These are phyloP conservation scores for Euclidia mi DNA, from an alignment of 2,888 invertebrate species.

Conservation along the genomic window DNA sequence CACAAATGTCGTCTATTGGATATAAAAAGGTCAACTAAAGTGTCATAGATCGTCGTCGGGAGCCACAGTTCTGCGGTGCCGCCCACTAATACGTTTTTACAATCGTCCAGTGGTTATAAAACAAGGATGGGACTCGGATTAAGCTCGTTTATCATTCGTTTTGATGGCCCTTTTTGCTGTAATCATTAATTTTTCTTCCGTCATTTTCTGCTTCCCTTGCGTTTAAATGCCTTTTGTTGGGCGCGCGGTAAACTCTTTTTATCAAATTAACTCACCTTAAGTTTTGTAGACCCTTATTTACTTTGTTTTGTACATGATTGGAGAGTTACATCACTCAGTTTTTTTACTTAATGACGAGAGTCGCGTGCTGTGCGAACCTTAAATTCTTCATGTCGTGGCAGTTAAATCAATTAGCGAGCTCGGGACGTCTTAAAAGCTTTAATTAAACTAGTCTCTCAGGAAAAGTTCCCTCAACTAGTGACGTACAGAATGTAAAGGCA, in stretches of 20 bases:
- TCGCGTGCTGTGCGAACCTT: slow-evolving; percentile 70
- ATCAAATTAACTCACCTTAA: slow-evolving; percentile 76
- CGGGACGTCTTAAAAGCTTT: too few relatives aligned
- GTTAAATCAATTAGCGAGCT: slow-evolving; percentile 75
- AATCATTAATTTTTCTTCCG: slow-evolving; percentile 90
- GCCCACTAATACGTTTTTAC: slow-evolving; percentile 89
- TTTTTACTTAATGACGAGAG: slow-evolving; percentile 60
- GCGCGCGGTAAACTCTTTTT: slow-evolving; percentile 74
- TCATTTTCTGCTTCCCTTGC: slow-evolving; percentile 87
- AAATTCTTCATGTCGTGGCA: slow-evolving; percentile 67
- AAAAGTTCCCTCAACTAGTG: too few relatives aligned
- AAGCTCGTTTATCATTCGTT: slow-evolving; percentile 90
- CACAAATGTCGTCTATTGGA: slow-evolving; percentile 71
- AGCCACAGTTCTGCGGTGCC: slow-evolving; percentile 57
- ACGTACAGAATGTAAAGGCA: too few relatives aligned
- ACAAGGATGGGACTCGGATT: slow-evolving; percentile 88
- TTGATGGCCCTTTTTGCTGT: slow-evolving; percentile 89
- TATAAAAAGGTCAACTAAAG: slow-evolving; percentile 82
- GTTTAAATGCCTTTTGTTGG: slow-evolving; percentile 85
- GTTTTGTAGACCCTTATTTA: slow-evolving; percentile 52
- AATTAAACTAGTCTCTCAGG: too few relatives aligned
- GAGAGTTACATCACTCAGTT: slow-evolving; percentile 51
- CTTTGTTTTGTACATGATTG: slow-evolving; percentile 27
- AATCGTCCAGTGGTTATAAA: slow-evolving; percentile 88
- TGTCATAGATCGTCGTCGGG: slow-evolving; percentile 76